These are phyloP conservation scores for Epinephelus awoara DNA, from an alignment of 2,797 vertebrate species.

Conservation along the genomic window DNA sequence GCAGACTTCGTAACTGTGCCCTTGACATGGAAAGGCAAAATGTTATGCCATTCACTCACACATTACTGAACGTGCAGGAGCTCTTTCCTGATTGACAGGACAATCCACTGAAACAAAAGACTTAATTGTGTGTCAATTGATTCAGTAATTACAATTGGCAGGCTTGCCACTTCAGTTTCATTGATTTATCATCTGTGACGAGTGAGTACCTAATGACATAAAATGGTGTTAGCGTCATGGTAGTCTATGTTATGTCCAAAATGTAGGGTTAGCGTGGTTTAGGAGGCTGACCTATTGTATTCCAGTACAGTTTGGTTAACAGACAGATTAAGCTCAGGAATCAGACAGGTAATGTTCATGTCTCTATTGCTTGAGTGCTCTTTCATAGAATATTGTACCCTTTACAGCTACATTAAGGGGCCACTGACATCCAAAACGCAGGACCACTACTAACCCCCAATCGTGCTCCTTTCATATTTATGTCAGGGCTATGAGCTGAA, in stretches of 20 bases:
- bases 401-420: conserved; percentile 45
- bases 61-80: conserved; percentile 60
- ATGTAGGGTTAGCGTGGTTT: conserved; percentile 7
- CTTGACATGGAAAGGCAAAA: conserved; percentile 77
- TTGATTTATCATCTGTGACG: conserved; percentile 72
- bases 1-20: conserved; percentile 75
- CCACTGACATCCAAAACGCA: conserved; percentile 48
- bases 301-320: conserved; percentile 4
- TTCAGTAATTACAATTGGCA: conserved; percentile 82
- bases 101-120: conserved; percentile 81
- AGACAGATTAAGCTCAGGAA: not conserved
- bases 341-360: not conserved
- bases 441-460: conserved; percentile 50
- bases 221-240: conserved; percentile 33
- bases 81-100: conserved; percentile 78
- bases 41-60: conserved; percentile 72
- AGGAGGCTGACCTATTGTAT: not conserved
- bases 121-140: conserved; percentile 82
- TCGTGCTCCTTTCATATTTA: conserved; percentile 62
- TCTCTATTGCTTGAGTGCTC: conserved; percentile 18
- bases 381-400: conserved; percentile 25
- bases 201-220: conserved; percentile 67
- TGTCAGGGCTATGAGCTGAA: conserved; percentile 63
- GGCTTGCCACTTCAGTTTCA: conserved; percentile 73
- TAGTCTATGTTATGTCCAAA: conserved; percentile 21